Evolutionary conservation across 1,140 invertebrate species (phyloP).

Genomic region (Adelges cooleyi): DNA sequence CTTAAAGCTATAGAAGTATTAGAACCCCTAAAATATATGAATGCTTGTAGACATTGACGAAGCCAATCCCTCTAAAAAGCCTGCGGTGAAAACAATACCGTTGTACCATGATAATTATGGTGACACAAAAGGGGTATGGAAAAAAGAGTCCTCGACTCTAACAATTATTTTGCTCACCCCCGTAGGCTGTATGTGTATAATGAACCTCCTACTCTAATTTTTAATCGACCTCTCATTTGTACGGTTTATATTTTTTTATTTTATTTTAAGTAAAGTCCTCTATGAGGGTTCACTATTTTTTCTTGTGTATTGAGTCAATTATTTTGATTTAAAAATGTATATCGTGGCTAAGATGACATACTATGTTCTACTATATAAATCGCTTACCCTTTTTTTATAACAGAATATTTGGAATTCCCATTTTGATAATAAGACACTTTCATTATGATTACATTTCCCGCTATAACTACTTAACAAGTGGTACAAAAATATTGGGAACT

Average conservation of each 20-base stretch:
- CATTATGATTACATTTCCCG: too few relatives aligned
- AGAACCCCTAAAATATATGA: slow-evolving; percentile 28
- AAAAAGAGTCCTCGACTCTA: slow-evolving; percentile 27
- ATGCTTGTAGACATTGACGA: slow-evolving; percentile 23
- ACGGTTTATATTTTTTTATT: neutral
- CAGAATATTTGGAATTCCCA: too few relatives aligned
- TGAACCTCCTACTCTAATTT: slow-evolving; percentile 23
- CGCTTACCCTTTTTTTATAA: too few relatives aligned
- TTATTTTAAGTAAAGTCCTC: neutral
- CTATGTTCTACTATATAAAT: too few relatives aligned
- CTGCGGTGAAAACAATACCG: slow-evolving; percentile 28
- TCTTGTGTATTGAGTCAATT: slow-evolving; percentile 1
- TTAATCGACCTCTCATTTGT: slow-evolving; percentile 20
- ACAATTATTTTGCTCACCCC: slow-evolving; percentile 21
- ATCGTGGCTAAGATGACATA: too few relatives aligned
- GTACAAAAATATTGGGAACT: too few relatives aligned
- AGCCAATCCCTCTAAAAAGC: slow-evolving; percentile 25
- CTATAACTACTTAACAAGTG: too few relatives aligned
- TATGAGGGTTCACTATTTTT: slow-evolving; percentile 18
- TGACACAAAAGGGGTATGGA: slow-evolving; percentile 16
- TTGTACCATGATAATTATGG: slow-evolving; percentile 24
- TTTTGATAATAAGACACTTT: too few relatives aligned
- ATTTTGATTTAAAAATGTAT: too few relatives aligned
- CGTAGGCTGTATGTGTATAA: neutral
- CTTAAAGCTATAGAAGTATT: slow-evolving; percentile 11